phyloP scores from a whole-genome alignment of 1,140 invertebrate species.

The Callitettix versicolor region DNA sequence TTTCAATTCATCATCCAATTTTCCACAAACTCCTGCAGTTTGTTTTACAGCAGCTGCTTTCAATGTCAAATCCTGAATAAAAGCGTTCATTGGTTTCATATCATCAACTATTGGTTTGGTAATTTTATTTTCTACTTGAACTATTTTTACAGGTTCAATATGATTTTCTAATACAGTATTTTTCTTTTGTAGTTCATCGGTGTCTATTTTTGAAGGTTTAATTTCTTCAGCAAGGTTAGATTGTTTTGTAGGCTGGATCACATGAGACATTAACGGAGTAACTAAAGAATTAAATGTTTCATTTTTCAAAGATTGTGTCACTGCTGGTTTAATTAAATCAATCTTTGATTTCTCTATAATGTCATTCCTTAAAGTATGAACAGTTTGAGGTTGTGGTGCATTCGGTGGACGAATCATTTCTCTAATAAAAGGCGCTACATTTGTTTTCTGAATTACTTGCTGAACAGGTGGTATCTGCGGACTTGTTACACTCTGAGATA shows the following conservation, averaged over 20 bases:
- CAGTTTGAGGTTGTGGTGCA: slow-evolving; percentile 1
- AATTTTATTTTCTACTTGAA: slow-evolving; percentile 4
- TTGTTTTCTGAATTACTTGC: slow-evolving; percentile 1
- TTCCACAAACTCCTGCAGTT: neutral
- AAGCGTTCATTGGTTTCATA: slow-evolving; percentile 18
- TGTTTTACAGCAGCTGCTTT: slow-evolving; percentile 12
- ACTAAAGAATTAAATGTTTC: neutral
- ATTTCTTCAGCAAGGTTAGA: neutral
- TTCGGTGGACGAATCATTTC: slow-evolving; percentile 2
- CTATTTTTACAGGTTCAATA: neutral
- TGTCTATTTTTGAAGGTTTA: neutral
- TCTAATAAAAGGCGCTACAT: neutral
- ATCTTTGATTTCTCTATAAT: neutral
- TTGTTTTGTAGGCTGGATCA: neutral
- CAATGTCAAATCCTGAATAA: slow-evolving; percentile 22
- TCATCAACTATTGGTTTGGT: slow-evolving; percentile 10
- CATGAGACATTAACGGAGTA: neutral
- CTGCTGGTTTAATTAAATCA: too few relatives aligned
- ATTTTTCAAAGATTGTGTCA: neutral
- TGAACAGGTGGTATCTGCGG: neutral
- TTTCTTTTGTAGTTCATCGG: neutral
- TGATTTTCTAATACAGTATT: neutral
- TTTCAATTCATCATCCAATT: slow-evolving; percentile 5
- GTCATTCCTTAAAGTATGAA: slow-evolving; percentile 1
- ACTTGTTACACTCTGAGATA: neutral